A percentile compares a stretch with the other conserved stretches of the same genome.
Conservation (phyloP, 2,888 invertebrate genomes). For the Drosophila putrida region DNA sequence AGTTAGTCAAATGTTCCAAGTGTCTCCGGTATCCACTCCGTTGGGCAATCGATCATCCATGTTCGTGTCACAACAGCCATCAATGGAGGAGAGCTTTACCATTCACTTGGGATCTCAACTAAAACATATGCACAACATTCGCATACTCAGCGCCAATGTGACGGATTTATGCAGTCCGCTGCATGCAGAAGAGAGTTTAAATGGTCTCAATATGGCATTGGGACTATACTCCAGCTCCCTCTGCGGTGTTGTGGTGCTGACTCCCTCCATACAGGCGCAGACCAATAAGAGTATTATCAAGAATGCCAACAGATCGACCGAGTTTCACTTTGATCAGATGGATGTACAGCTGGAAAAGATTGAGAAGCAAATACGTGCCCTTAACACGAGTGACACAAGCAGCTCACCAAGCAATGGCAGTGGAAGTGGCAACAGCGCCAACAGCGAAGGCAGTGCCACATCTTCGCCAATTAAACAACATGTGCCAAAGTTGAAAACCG, state of each 20-base stretch:
- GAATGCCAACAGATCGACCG: slow-evolving; percentile 89
- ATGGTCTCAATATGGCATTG: slow-evolving; percentile 94
- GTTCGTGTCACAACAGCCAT: slow-evolving; percentile 85
- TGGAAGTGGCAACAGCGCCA: slow-evolving; percentile 50
- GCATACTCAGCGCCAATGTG: slow-evolving; percentile 94
- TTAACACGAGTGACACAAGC: slow-evolving; percentile 61
- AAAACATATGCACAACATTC: slow-evolving; percentile 99
- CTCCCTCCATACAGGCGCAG: slow-evolving; percentile 84
- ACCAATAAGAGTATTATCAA: slow-evolving; percentile 84
- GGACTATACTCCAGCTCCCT: slow-evolving; percentile 97
- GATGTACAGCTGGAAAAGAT: slow-evolving; percentile 94
- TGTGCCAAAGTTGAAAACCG: slow-evolving; percentile 89
- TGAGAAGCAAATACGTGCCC: slow-evolving; percentile 87
- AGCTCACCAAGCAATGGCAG: slow-evolving; percentile 61
- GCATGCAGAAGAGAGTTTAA: slow-evolving; percentile 85
- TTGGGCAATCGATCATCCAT: slow-evolving; percentile 85
- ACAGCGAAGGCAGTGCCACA: slow-evolving; percentile 63
- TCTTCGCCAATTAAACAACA: slow-evolving; percentile 83
- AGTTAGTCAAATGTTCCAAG: slow-evolving; percentile 83
- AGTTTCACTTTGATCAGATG: slow-evolving; percentile 93
- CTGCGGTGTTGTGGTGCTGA: slow-evolving; percentile 94
- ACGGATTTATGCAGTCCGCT: slow-evolving; percentile 91
- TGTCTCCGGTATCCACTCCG: slow-evolving; percentile 82
- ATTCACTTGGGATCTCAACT: slow-evolving; percentile 99
- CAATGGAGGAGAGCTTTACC: slow-evolving; percentile 97